phyloP scores from a whole-genome alignment of 2,888 invertebrate genomes.

The Acronicta aceris region DNA sequence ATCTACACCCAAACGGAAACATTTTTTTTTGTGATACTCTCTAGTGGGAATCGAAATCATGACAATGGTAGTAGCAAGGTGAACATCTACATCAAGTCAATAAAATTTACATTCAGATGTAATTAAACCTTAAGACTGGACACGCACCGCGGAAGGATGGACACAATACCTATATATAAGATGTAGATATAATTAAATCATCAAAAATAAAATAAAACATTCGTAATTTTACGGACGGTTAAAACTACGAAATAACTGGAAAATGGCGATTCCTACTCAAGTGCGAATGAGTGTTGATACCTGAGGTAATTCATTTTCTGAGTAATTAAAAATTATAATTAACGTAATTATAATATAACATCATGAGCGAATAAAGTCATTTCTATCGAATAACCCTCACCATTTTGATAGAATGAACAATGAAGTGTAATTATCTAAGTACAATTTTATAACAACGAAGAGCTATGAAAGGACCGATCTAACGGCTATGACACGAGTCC shows the following conservation, averaged over 20 bases:
- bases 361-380: slow-evolving; percentile 4
- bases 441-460: no score
- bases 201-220: no score
- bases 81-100: no score
- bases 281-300: neutral
- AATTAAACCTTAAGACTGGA: no score
- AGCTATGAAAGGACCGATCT: neutral
- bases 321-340: slow-evolving; percentile 3
- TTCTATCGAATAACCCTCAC: slow-evolving; percentile 5
- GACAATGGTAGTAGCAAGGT: no score
- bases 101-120: no score
- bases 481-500: neutral
- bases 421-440: neutral
- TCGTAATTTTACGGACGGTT: neutral
- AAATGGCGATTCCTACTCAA: neutral
- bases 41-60: no score
- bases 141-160: no score
- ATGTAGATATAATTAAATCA: no score
- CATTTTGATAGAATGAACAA: neutral
- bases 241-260: neutral
- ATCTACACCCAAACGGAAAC: no score
- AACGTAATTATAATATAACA: neutral
- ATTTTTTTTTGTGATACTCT: no score
- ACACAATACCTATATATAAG: no score
- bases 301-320: slow-evolving; percentile 4